These are phyloP conservation scores for Smutsia gigantea DNA, from an alignment of 2,797 vertebrate species.

Conservation along the genomic window DNA sequence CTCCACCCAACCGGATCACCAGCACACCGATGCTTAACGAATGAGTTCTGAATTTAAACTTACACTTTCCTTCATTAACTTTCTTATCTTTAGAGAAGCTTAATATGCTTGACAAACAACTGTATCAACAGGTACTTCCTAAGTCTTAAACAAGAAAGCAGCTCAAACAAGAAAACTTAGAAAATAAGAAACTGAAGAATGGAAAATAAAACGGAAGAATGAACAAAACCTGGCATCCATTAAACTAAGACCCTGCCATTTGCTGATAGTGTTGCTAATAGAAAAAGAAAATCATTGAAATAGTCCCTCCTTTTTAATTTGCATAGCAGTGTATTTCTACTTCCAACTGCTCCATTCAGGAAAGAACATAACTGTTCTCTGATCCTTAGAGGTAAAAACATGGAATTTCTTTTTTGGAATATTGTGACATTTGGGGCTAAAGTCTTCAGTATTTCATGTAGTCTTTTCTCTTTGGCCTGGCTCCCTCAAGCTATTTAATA, in stretches of 20 bases:
- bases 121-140: background rate
- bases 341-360: background rate
- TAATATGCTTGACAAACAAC: background rate
- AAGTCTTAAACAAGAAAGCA: background rate
- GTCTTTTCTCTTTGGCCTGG: background rate
- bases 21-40: background rate
- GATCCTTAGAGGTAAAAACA: background rate
- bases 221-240: background rate
- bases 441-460: background rate
- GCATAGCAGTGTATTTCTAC: background rate
- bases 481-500: background rate
- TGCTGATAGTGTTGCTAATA: background rate
- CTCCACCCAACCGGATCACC: background rate
- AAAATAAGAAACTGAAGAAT: background rate
- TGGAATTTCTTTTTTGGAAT: background rate
- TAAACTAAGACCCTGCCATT: background rate
- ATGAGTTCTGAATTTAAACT: background rate
- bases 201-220: background rate
- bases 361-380: background rate
- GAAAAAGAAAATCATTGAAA: background rate
- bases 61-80: background rate
- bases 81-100: background rate
- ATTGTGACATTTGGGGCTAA: background rate
- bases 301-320: background rate
- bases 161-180: background rate